Conservation (phyloP, 1,140 invertebrate genomes). For the Drosophila athabasca region DNA sequence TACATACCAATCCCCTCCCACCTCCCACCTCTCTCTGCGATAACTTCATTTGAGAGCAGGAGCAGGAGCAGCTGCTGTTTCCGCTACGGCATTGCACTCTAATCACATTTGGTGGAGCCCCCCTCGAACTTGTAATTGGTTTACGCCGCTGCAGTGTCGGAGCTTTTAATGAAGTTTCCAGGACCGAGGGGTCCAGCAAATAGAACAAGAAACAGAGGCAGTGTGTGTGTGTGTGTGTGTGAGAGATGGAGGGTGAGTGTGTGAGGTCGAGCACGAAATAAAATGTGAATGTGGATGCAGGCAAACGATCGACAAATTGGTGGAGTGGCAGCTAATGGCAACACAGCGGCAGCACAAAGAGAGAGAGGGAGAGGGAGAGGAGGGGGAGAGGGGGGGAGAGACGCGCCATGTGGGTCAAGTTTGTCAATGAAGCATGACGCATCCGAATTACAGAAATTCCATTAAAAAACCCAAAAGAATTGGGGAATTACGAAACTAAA, state of each 20-base stretch:
- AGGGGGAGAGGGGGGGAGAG: not conserved
- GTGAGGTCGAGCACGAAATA: not conserved
- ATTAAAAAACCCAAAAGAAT: too few relatives aligned
- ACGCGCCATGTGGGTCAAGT: constrained; percentile 12
- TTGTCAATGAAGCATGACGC: constrained; percentile 1
- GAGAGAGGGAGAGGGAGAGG: not conserved
- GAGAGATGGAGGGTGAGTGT: not conserved
- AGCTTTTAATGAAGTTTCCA: constrained; percentile 70
- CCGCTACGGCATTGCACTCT: constrained; percentile 64
- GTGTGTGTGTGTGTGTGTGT: constrained; percentile 5
- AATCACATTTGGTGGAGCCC: constrained; percentile 68
- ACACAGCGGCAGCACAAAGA: constrained; percentile 1
- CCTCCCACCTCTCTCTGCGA: constrained; percentile 5
- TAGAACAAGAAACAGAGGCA: not conserved
- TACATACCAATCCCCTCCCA: constrained; percentile 1
- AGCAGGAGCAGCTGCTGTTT: constrained; percentile 30
- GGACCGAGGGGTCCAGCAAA: constrained; percentile 2
- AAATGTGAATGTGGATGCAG: constrained; percentile 2
- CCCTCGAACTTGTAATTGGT: constrained; percentile 66
- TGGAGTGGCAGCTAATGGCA: constrained; percentile 36
- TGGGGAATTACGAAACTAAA: not conserved
- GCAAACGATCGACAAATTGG: constrained; percentile 56
- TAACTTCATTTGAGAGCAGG: constrained; percentile 1
- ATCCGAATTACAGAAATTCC: not conserved
- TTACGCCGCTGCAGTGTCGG: constrained; percentile 57